These are phyloP conservation scores for Loriculus beryllinus DNA, from an alignment of 2,797 vertebrate genomes.

Conservation along the genomic window DNA sequence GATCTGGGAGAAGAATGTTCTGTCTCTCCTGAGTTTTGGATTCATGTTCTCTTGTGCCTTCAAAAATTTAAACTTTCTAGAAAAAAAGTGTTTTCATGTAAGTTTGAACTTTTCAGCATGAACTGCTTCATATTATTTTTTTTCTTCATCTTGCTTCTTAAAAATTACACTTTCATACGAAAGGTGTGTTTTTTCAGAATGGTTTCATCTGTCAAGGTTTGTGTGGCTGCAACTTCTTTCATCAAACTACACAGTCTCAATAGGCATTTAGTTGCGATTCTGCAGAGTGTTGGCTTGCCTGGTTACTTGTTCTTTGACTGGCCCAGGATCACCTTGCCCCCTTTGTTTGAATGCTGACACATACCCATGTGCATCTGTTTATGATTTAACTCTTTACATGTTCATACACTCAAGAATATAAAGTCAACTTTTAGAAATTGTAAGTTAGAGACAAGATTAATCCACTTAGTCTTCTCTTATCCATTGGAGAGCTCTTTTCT, in stretches of 20 bases:
- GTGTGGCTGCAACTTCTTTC: neutral
- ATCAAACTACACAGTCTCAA: fast-evolving
- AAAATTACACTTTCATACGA: neutral
- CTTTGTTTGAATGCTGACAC: neutral
- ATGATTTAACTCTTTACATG: neutral
- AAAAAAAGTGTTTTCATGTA: neutral
- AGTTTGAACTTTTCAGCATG: neutral
- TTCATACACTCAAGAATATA: neutral
- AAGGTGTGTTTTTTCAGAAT: neutral
- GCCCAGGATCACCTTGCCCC: neutral
- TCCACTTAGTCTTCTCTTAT: neutral
- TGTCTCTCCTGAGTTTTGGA: neutral
- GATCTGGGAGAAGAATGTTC: neutral
- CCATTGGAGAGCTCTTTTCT: neutral
- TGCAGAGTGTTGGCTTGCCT: neutral
- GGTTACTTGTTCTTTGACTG: neutral
- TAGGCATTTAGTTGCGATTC: neutral
- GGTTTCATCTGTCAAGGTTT: neutral
- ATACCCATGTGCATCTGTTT: neutral
- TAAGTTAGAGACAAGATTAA: neutral
- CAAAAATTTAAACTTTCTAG: neutral
- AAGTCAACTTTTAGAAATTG: neutral
- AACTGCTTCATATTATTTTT: neutral
- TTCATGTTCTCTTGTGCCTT: neutral
- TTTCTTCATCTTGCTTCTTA: neutral